Conservation (phyloP, 1,140 invertebrate species). For the Drosophila funebris region DNA sequence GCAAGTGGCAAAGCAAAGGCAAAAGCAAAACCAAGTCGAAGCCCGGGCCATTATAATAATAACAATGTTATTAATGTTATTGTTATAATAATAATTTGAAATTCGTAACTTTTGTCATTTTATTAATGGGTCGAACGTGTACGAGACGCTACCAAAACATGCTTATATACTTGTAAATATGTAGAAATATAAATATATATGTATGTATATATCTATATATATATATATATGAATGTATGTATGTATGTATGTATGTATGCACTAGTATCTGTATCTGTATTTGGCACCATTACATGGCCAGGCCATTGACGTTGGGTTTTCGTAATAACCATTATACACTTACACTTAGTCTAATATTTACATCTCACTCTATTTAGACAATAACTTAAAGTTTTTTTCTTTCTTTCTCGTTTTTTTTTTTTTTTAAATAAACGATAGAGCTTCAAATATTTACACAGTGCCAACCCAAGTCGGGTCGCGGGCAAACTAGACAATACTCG, state of each 20-base stretch:
- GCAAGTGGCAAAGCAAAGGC: background rate
- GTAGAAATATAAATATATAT: background rate
- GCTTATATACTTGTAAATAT: slow-evolving; percentile 18
- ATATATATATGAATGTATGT: background rate
- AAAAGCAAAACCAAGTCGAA: slow-evolving; percentile 27
- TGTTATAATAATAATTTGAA: slow-evolving; percentile 80
- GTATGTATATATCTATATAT: background rate
- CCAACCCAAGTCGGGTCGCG: slow-evolving; percentile 44
- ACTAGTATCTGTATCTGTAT: no score
- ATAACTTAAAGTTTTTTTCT: slow-evolving; percentile 51
- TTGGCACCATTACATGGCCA: slow-evolving; percentile 31
- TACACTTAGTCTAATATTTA: slow-evolving; percentile 59
- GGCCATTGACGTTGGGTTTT: slow-evolving; percentile 48
- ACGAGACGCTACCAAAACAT: slow-evolving; percentile 21
- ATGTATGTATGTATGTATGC: background rate
- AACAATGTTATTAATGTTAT: slow-evolving; percentile 79
- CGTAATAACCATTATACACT: slow-evolving; percentile 54
- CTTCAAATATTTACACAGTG: slow-evolving; percentile 61
- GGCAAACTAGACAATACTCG: slow-evolving; percentile 60
- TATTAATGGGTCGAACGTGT: slow-evolving; percentile 83
- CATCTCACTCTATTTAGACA: slow-evolving; percentile 71
- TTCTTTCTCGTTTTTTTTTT: no score
- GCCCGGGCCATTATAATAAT: slow-evolving; percentile 49
- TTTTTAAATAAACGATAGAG: slow-evolving; percentile 25
- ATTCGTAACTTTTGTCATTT: slow-evolving; percentile 81